Evolutionary conservation across 2,797 vertebrate species (phyloP).

Genomic region (Xiphorhynchus erythropygius): DNA sequence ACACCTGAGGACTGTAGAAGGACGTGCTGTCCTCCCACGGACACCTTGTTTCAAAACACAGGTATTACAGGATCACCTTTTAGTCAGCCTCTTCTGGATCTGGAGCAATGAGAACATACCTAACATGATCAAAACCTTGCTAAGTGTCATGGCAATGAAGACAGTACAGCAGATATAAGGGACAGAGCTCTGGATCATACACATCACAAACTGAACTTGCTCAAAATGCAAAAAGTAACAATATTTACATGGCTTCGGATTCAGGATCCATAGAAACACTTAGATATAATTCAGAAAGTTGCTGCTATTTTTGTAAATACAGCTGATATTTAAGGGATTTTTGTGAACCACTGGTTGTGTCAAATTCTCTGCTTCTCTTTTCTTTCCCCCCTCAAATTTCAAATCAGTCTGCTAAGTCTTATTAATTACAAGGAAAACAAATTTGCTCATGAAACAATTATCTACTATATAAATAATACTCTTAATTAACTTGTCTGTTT

Average conservation of each 20-base stretch:
- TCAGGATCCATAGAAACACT: background rate
- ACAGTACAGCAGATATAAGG: background rate
- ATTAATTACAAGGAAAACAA: background rate
- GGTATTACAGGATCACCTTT: background rate
- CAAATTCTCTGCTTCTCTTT: background rate
- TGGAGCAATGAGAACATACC: rapidly evolving
- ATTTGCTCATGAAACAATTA: background rate
- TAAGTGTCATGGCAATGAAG: background rate
- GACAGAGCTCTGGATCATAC: background rate
- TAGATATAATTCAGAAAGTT: background rate
- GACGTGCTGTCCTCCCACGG: rapidly evolving
- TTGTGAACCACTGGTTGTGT: background rate
- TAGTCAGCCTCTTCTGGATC: background rate
- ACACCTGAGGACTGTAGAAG: background rate
- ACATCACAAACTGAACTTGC: background rate
- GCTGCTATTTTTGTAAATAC: background rate
- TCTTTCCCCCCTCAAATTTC: background rate
- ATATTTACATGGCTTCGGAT: background rate
- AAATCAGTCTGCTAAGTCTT: background rate
- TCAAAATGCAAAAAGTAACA: background rate
- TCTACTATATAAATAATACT: background rate
- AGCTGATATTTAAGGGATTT: background rate
- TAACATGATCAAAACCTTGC: background rate
- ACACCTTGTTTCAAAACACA: rapidly evolving
- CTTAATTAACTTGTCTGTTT: background rate